These are phyloP conservation scores for Drosophila ogumai DNA, from an alignment of 1,140 invertebrate species.

Conservation along the genomic window DNA sequence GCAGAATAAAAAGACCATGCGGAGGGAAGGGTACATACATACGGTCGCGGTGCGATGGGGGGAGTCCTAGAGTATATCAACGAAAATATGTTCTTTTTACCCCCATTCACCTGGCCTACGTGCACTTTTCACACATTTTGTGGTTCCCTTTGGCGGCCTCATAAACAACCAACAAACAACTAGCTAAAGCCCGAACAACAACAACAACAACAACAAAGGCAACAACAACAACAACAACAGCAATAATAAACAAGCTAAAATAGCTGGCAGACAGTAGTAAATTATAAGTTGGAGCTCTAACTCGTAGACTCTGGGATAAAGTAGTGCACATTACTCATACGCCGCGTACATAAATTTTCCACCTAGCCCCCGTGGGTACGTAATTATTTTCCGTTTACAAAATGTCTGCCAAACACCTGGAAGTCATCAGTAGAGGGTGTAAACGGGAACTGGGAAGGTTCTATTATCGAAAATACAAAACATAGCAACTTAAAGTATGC, in stretches of 20 bases:
- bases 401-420: slow-evolving; percentile 67
- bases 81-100: slow-evolving; percentile 64
- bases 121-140: slow-evolving; percentile 82
- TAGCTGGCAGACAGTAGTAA: slow-evolving; percentile 78
- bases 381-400: slow-evolving; percentile 83
- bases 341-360: slow-evolving; percentile 75
- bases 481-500: slow-evolving; percentile 20
- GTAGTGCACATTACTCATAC: slow-evolving; percentile 78
- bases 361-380: slow-evolving; percentile 45
- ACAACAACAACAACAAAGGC: slow-evolving; percentile 40
- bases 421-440: slow-evolving; percentile 25
- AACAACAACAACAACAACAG: slow-evolving; percentile 41
- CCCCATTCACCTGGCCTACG: slow-evolving; percentile 32
- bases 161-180: slow-evolving; percentile 65
- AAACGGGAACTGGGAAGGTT: not conserved
- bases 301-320: slow-evolving; percentile 60
- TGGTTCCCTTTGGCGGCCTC: slow-evolving; percentile 58
- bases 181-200: slow-evolving; percentile 45
- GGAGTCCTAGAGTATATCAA: slow-evolving; percentile 53
- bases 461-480: slow-evolving; percentile 19
- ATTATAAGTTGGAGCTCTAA: slow-evolving; percentile 75
- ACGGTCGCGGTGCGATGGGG: not conserved
- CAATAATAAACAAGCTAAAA: slow-evolving; percentile 67
- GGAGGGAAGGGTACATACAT: not conserved
- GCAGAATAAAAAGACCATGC: slow-evolving; percentile 34